A percentile compares a stretch with the other conserved stretches of the same genome.
phyloP scores from a whole-genome alignment of 1,140 invertebrate species.

The Conopomorpha cramerella region DNA sequence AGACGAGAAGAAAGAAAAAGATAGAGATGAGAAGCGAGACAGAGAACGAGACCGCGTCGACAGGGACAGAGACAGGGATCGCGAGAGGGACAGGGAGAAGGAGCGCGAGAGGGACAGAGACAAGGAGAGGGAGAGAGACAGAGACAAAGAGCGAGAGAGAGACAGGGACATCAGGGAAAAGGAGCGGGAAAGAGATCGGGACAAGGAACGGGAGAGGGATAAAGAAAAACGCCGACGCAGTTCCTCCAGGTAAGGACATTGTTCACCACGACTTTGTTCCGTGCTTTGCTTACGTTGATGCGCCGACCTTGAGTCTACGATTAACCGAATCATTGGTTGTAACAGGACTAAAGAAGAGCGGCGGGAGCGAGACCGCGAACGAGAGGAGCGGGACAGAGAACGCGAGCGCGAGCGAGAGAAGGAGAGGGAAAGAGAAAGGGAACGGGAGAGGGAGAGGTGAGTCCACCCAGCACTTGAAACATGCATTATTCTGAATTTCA shows the following conservation, averaged over 20 bases:
- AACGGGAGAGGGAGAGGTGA: slow-evolving; percentile 15
- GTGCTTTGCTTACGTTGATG: too few species aligned
- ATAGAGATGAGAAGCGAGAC: slow-evolving; percentile 8
- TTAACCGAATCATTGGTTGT: too few species aligned
- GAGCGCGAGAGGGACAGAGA: slow-evolving; percentile 6
- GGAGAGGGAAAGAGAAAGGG: slow-evolving; percentile 27
- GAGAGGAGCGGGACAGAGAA: slow-evolving; percentile 57
- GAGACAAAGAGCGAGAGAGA: not conserved
- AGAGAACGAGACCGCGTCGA: slow-evolving; percentile 8
- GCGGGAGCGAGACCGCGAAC: slow-evolving; percentile 35
- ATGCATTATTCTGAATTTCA: too few species aligned
- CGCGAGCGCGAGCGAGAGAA: slow-evolving; percentile 30
- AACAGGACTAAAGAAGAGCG: too few species aligned
- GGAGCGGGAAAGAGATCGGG: slow-evolving; percentile 12
- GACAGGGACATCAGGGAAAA: slow-evolving; percentile 15
- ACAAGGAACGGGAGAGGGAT: slow-evolving; percentile 25
- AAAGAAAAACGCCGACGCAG: too few species aligned
- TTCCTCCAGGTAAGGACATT: too few species aligned
- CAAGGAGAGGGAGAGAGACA: not conserved
- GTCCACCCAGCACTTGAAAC: too few species aligned
- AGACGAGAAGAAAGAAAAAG: slow-evolving; percentile 3
- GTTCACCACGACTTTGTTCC: too few species aligned
- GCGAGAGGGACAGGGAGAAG: slow-evolving; percentile 11
- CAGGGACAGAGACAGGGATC: slow-evolving; percentile 13
- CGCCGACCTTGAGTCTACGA: too few species aligned